Conservation (phyloP, 2,888 invertebrate genomes). For the Chironomus riparius region DNA sequence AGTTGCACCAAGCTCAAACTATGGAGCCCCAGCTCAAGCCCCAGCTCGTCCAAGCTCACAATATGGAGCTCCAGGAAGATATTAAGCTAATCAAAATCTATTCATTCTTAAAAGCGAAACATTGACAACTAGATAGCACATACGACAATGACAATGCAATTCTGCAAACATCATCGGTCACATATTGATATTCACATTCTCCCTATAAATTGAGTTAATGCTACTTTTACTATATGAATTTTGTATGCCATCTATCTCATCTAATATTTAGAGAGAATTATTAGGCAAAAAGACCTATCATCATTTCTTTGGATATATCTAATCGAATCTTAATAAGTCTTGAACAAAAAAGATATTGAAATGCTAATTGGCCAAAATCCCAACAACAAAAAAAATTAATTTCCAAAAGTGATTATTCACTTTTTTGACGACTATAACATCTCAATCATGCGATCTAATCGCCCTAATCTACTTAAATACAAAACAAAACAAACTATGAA, state of each 20-base stretch:
- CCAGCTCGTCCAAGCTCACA: constrained; percentile 40
- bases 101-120: background rate
- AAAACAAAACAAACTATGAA: too few species aligned
- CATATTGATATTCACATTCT: background rate
- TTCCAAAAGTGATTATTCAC: too few species aligned
- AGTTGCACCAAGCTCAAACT: constrained; percentile 50
- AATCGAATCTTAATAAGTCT: background rate
- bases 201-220: background rate
- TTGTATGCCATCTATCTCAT: background rate
- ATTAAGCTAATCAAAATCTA: background rate
- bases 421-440: too few species aligned
- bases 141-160: background rate
- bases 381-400: background rate
- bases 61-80: constrained; percentile 27
- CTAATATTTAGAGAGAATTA: constrained; percentile 21
- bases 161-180: background rate
- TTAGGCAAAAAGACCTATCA: background rate
- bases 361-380: constrained; percentile 20
- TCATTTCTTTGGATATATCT: too few species aligned
- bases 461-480: too few species aligned
- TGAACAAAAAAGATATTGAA: background rate
- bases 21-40: constrained; percentile 52
- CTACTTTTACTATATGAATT: background rate
- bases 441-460: too few species aligned
- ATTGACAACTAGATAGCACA: background rate